Conservation (phyloP, 2,888 invertebrate species). For the Lasioglossum figueresi region DNA sequence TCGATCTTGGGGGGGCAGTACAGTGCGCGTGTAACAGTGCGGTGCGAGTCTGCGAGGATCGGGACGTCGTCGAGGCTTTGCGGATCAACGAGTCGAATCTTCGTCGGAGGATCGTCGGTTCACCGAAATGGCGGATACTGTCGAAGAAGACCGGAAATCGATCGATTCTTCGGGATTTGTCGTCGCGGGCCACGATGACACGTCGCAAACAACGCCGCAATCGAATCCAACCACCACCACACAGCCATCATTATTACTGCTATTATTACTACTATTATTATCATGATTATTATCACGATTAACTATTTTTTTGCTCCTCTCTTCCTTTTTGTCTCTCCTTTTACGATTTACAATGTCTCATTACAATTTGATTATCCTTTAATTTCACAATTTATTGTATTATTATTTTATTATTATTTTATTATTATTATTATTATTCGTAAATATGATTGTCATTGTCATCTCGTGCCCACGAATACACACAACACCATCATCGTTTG, state of each 20-base stretch:
- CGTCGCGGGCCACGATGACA: slow-evolving; percentile 84
- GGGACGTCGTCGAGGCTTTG: slow-evolving; percentile 36
- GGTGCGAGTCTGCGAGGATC: slow-evolving; percentile 52
- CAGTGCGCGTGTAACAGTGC: slow-evolving; percentile 81
- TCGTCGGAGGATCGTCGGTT: slow-evolving; percentile 12
- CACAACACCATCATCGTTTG: slow-evolving; percentile 50
- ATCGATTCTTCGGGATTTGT: slow-evolving; percentile 87
- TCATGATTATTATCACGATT: slow-evolving; percentile 72
- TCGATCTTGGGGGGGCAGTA: slow-evolving; percentile 86
- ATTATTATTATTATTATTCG: slow-evolving; percentile 71
- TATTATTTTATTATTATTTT: slow-evolving; percentile 65
- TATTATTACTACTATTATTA: slow-evolving; percentile 63
- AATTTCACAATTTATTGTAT: slow-evolving; percentile 68
- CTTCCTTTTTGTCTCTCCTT: slow-evolving; percentile 65
- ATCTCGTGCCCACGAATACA: slow-evolving; percentile 38
- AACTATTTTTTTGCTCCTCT: slow-evolving; percentile 40
- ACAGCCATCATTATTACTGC: slow-evolving; percentile 61
- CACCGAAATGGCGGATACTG: slow-evolving; percentile 84
- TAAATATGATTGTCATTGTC: slow-evolving; percentile 58
- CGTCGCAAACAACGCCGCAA: slow-evolving; percentile 78
- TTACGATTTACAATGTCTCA: slow-evolving; percentile 50
- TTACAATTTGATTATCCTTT: slow-evolving; percentile 66
- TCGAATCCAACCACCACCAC: slow-evolving; percentile 75
- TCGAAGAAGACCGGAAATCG: slow-evolving; percentile 87
- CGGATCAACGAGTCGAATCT: slow-evolving; percentile 30